Conservation (phyloP, 1,140 invertebrate species). For the Mya arenaria region DNA sequence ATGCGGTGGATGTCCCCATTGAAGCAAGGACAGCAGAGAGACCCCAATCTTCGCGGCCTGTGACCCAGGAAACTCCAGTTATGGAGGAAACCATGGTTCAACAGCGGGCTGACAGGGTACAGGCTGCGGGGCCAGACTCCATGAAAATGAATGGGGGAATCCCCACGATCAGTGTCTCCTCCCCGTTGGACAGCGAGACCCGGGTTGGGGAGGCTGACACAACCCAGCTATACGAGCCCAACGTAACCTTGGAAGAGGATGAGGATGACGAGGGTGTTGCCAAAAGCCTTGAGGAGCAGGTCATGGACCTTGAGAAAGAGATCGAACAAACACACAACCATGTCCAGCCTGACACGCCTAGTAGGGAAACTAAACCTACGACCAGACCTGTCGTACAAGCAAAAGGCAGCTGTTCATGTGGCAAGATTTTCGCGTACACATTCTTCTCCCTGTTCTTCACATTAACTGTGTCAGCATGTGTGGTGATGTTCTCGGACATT, state of each 20-base stretch:
- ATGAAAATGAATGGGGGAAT: slow-evolving; percentile 60
- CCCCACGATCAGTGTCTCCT: slow-evolving; percentile 45
- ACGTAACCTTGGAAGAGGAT: slow-evolving; percentile 64
- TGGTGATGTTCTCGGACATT: slow-evolving; percentile 71
- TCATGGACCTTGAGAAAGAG: slow-evolving; percentile 70
- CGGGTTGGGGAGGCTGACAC: slow-evolving; percentile 41
- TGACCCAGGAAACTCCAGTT: slow-evolving; percentile 55
- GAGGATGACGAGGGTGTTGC: slow-evolving; percentile 58
- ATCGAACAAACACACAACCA: slow-evolving; percentile 67
- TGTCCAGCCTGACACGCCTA: slow-evolving; percentile 44
- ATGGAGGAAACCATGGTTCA: slow-evolving; percentile 55
- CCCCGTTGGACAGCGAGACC: neutral
- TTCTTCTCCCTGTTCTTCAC: slow-evolving; percentile 68
- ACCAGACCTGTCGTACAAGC: slow-evolving; percentile 20
- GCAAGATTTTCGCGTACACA: slow-evolving; percentile 62
- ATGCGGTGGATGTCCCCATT: slow-evolving; percentile 65
- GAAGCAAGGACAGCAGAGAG: neutral
- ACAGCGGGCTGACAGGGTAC: slow-evolving; percentile 29
- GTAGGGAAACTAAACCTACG: slow-evolving; percentile 2
- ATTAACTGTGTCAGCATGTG: slow-evolving; percentile 64
- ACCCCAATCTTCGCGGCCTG: neutral
- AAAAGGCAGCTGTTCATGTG: slow-evolving; percentile 55
- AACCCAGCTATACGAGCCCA: slow-evolving; percentile 68
- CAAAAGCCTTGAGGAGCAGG: slow-evolving; percentile 73
- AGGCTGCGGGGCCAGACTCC: slow-evolving; percentile 5